Evolutionary conservation across 1,140 invertebrate genomes (phyloP), one percentile per base, ranked within the genome.

Genomic region (Tigriopus japonicus): DNA sequence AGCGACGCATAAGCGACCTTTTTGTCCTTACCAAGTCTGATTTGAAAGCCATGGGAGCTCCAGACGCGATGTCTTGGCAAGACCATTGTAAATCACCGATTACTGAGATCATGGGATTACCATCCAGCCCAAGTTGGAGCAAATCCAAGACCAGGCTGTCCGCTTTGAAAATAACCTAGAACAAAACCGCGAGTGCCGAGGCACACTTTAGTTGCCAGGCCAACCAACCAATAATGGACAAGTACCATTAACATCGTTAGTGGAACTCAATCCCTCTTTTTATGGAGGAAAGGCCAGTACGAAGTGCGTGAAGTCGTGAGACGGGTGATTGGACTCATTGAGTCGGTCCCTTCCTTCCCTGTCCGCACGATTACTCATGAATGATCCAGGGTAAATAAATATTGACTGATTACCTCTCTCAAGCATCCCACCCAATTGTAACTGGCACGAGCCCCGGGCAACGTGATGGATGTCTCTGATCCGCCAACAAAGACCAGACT

Each of bases 371-470:
- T 21, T 15, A 49, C n/a, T n/a, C n/a, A n/a, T 6, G n/a, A 5
- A 12, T 12, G 45, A 49, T 49, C 21, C 9, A 35, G 28, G 21
- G 45, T 49, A 49, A 21, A 15, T 17, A 49, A 49, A 21, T 49
- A 21, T 21, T 15, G n/a, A 24, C n/a, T 15, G 17, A 71, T 73
- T 72, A 96, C 92, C 79, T 95, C 92, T 71, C 88, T 81, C 67
- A 98, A 76, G 70, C 93, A 98, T 7, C 93, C 93, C 63, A 92
- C 84, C 69, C 95, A 97, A 72, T 93, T 94, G 67, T 80, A 84
- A 69, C 85, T 81, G 14, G 86, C 83, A 59, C 82, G 78, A n/a
- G 85, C 81, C 0, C 86, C 87, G n/a, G 83, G 80, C 43, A 90
- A 72, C 1, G 80, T 80, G 42, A 80, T 75, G 1, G 84, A 80